Conservation (phyloP, 2,888 invertebrate species). For the Dicranocentrus wangi region DNA sequence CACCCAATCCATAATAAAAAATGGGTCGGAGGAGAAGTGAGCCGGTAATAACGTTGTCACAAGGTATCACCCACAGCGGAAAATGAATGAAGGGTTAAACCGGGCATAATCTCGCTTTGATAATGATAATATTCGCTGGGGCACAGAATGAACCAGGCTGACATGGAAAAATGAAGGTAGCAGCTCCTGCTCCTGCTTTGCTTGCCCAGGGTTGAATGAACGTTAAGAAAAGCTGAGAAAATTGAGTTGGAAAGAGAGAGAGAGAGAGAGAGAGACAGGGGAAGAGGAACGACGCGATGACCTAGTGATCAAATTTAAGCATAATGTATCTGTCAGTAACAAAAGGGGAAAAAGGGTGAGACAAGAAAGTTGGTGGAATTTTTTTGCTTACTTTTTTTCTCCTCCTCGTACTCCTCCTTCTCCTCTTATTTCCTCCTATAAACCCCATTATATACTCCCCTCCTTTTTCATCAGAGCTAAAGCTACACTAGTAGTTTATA, state of each 20-base stretch:
- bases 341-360: constrained; percentile 12
- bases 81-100: constrained; percentile 48
- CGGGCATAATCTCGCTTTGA: constrained; percentile 17
- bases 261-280: background rate
- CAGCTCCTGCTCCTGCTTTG: background rate
- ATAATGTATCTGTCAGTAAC: constrained; percentile 29
- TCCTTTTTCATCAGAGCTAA: no score
- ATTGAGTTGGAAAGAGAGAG: background rate
- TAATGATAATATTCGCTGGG: background rate
- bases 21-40: background rate
- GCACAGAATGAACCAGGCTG: background rate
- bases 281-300: background rate
- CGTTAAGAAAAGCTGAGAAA: no score
- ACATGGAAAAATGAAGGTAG: constrained; percentile 6
- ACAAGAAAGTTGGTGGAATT: background rate
- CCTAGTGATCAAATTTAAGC: constrained; percentile 16
- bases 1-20: no score
- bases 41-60: constrained; percentile 40
- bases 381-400: background rate
- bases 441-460: no score
- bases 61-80: constrained; percentile 31
- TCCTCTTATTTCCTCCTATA: background rate
- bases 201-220: background rate
- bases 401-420: background rate
- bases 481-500: no score